phyloP scores from a whole-genome alignment of 1,140 invertebrate genomes.

The Drosophila bocki region DNA sequence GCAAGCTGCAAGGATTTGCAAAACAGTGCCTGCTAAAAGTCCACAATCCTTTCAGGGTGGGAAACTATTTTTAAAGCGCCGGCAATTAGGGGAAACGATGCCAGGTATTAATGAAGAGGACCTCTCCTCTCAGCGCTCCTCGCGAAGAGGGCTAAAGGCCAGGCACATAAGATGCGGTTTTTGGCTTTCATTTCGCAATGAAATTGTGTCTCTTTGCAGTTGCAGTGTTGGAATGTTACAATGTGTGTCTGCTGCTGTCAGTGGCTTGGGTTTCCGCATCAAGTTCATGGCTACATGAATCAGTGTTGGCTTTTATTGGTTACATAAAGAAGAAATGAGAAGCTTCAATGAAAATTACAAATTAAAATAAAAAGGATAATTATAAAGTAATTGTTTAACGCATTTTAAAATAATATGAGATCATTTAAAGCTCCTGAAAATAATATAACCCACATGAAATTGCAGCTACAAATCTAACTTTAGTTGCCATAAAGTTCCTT shows the following conservation, averaged over 20 bases:
- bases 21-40: slow-evolving; percentile 17
- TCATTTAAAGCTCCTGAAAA: not conserved
- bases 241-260: slow-evolving; percentile 16
- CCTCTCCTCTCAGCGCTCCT: not conserved
- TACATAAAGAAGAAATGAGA: not conserved
- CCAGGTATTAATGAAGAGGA: slow-evolving; percentile 34
- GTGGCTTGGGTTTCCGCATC: slow-evolving; percentile 4
- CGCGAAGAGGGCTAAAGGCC: slow-evolving; percentile 11
- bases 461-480: not conserved
- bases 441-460: not conserved
- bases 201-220: not conserved
- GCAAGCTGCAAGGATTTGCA: not conserved
- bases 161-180: slow-evolving; percentile 10
- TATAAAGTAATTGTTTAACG: too few relatives aligned
- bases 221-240: slow-evolving; percentile 14
- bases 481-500: not conserved
- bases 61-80: slow-evolving; percentile 33
- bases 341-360: not conserved
- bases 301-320: slow-evolving; percentile 9
- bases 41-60: slow-evolving; percentile 8
- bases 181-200: slow-evolving; percentile 10
- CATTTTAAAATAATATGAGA: too few relatives aligned
- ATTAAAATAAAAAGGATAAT: not conserved
- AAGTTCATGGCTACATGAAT: slow-evolving; percentile 22
- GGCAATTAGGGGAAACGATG: slow-evolving; percentile 37